These are phyloP conservation scores for Gambelia wislizenii DNA, from an alignment of 2,797 vertebrate genomes.

Conservation along the genomic window DNA sequence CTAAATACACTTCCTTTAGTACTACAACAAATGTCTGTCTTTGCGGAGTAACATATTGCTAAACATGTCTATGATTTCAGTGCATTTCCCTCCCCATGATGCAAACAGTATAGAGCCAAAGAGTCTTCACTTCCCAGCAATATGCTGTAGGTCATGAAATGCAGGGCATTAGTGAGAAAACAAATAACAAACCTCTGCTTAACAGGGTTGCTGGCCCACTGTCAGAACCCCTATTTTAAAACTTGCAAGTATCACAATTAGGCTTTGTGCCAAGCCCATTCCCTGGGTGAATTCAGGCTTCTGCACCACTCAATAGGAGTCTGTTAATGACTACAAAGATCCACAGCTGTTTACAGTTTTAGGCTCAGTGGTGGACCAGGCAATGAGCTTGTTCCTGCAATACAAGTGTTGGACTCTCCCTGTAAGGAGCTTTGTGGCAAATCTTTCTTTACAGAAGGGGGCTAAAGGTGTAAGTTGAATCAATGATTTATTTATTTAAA, in stretches of 20 bases:
- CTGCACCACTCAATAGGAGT: slow-evolving; percentile 61
- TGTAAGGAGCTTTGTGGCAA: slow-evolving; percentile 67
- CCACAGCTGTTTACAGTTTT: slow-evolving; percentile 76
- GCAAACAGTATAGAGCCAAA: neutral
- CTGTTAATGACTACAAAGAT: slow-evolving; percentile 72
- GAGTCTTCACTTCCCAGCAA: slow-evolving; percentile 40
- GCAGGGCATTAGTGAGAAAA: slow-evolving; percentile 52
- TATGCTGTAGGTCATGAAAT: slow-evolving; percentile 44
- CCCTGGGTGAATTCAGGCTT: slow-evolving; percentile 55
- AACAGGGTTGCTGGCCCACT: slow-evolving; percentile 63
- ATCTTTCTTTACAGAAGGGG: slow-evolving; percentile 46
- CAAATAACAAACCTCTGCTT: slow-evolving; percentile 62
- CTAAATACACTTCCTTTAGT: neutral
- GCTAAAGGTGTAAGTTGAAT: neutral
- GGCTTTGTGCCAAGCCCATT: slow-evolving; percentile 58
- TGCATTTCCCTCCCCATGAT: neutral
- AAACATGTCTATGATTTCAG: neutral
- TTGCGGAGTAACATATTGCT: neutral
- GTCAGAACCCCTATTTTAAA: slow-evolving; percentile 67
- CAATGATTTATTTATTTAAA: slow-evolving; percentile 17
- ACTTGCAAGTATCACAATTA: slow-evolving; percentile 64
- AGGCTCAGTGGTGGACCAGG: slow-evolving; percentile 66
- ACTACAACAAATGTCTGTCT: neutral
- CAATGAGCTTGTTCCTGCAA: slow-evolving; percentile 65
- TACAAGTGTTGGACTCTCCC: slow-evolving; percentile 67